phyloP scores from a whole-genome alignment of 37 sponge, comb jelly and placozoan genomes.

The Theonella swinhoei region DNA sequence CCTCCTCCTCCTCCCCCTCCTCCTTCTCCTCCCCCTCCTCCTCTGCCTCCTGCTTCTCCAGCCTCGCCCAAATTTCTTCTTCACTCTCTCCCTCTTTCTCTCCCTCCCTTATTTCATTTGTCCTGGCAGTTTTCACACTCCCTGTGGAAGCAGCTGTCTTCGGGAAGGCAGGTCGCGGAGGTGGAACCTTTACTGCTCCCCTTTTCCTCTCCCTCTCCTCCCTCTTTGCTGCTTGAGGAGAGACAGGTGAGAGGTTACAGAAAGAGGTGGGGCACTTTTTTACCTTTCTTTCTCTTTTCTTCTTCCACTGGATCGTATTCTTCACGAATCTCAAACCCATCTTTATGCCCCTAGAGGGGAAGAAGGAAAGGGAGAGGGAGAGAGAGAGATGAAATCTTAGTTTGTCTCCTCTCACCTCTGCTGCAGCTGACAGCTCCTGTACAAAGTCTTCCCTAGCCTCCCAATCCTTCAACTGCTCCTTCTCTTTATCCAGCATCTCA shows the following conservation, averaged over 20 bases:
- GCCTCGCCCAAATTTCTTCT: background rate
- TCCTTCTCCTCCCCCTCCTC: slow-evolving; percentile 65
- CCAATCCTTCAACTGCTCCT: slow-evolving; percentile 41
- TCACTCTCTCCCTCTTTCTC: slow-evolving; percentile 7
- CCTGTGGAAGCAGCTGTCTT: background rate
- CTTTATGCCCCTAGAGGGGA: slow-evolving; percentile 25
- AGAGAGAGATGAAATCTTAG: too few relatives aligned
- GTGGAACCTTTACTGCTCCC: background rate
- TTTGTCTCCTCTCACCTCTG: too few relatives aligned
- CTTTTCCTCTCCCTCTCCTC: slow-evolving; percentile 11
- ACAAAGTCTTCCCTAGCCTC: slow-evolving; percentile 45
- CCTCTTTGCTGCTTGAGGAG: too few relatives aligned
- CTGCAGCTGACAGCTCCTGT: slow-evolving; percentile 9
- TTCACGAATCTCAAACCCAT: slow-evolving; percentile 71
- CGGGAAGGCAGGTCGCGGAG: slow-evolving; percentile 30
- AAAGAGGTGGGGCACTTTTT: background rate
- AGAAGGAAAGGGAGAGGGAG: background rate
- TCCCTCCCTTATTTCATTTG: background rate
- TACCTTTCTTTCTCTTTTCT: background rate
- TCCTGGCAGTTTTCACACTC: background rate
- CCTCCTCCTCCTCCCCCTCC: slow-evolving; percentile 8
- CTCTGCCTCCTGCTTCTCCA: slow-evolving; percentile 35
- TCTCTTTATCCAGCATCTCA: slow-evolving; percentile 44
- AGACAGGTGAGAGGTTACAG: background rate
- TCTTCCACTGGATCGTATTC: slow-evolving; percentile 23